Base-by-base conservation (phyloP, 2,797 vertebrate genomes). In the Girardinus metallicus region DNA sequence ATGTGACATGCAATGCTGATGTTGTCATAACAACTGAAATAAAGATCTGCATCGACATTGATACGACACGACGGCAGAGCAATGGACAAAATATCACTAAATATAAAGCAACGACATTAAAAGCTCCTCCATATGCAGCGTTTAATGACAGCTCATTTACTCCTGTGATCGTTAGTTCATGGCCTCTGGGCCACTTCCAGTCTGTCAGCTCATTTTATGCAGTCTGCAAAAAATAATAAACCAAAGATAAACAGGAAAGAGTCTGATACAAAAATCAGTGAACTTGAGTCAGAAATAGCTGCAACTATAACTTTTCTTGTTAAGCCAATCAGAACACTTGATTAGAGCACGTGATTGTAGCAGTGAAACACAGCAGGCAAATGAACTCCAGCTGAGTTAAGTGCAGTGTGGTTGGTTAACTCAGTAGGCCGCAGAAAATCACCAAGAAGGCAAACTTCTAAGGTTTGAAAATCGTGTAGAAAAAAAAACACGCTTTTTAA, bases 21-120 rank as follows among this genome's bases (percentile, higher is more conserved):
- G 86, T 84, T 77, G 83, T 84, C 86, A 88, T 83, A 80, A 88
- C 83, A 83, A 82, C 86, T n/a, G 41, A 82, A 29, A 80, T 44
- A 51, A 76, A 51, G 64, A 80, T 66, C 2, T 6, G 31, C 39
- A 62, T 62, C 31, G 46, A 47, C 36, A 7, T 11, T 0, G 0
- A 71, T 62, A 49, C 4, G 2, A 26, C 39, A 79, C 1, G 29
- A 31, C 12, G 26, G 3, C 0, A 39, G 12, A 26, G 18, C 71
- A 41, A 60, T 0, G 8, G 44, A 3, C 43, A 26, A 73, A 4
- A 15, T n/a, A 36, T 71, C 13, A 16, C 10, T n/a, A 26, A 43
- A 51, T 6, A 13, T 16, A 49, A 31, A 60, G 8, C 73, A 51
- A 49, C 36, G 41, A n/a, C 31, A 41, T 47, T 26, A 9, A 72